phyloP scores from a whole-genome alignment of 2,888 invertebrate genomes.

The Lapara coniferarum region DNA sequence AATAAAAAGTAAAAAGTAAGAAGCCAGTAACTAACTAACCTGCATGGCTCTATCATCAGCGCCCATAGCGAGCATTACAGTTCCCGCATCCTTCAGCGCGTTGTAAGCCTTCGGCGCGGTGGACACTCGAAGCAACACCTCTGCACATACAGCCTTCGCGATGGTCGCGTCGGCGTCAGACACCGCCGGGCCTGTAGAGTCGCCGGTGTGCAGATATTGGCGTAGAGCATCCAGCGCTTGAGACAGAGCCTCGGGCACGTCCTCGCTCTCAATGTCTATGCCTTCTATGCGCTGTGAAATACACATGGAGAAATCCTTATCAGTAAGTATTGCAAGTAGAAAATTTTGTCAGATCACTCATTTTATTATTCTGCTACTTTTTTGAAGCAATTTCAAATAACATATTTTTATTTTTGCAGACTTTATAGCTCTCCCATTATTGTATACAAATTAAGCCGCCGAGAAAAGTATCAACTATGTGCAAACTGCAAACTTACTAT shows the following conservation, averaged over 20 bases:
- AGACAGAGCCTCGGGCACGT: constrained; percentile 66
- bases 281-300: constrained; percentile 66
- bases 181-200: constrained; percentile 40
- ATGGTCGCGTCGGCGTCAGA: constrained; percentile 53
- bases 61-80: constrained; percentile 58
- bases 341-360: no score
- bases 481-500: no score
- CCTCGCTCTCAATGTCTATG: constrained; percentile 70
- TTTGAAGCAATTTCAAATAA: no score
- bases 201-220: constrained; percentile 57
- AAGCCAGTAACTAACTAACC: constrained; percentile 47
- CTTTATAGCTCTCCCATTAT: no score
- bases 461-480: no score
- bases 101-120: constrained; percentile 60
- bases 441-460: no score
- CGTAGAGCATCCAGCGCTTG: constrained; percentile 68
- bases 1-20: no score
- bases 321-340: no score
- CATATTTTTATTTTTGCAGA: no score
- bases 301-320: no score
- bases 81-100: constrained; percentile 87
- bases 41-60: constrained; percentile 70
- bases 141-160: constrained; percentile 63
- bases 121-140: constrained; percentile 68
- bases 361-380: no score